phyloP scores from a whole-genome alignment of 1,140 invertebrate genomes.

The Orussus abietinus region DNA sequence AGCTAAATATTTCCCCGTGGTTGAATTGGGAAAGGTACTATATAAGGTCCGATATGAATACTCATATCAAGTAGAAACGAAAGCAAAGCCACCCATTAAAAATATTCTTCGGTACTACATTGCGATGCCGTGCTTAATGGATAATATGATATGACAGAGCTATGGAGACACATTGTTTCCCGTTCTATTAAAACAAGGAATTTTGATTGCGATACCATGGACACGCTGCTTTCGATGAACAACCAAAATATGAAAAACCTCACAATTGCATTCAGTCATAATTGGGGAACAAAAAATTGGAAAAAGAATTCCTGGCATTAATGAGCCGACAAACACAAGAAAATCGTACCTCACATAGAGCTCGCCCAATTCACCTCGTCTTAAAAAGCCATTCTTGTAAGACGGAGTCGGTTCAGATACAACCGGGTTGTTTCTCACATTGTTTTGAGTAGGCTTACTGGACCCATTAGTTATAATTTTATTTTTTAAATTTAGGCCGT shows the following conservation, averaged over 20 bases:
- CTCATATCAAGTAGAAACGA: conserved; percentile 1
- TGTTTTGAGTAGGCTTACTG: conserved; percentile 41
- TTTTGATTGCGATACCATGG: too few relatives aligned
- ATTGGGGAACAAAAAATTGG: too few relatives aligned
- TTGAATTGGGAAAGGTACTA: conserved; percentile 48
- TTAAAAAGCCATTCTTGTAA: conserved; percentile 51
- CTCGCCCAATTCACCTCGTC: conserved; percentile 52
- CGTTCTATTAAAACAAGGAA: too few relatives aligned
- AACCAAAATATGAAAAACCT: too few relatives aligned
- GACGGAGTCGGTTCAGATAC: conserved; percentile 40
- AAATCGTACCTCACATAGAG: conserved; percentile 54
- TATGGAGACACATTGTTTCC: too few relatives aligned
- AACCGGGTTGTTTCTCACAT: conserved; percentile 35
- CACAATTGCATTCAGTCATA: too few relatives aligned
- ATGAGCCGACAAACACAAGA: conserved; percentile 39
- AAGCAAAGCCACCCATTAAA: too few relatives aligned
- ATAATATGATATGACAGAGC: too few relatives aligned
- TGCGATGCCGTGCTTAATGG: too few relatives aligned
- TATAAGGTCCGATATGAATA: conserved; percentile 36
- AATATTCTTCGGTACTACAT: too few relatives aligned
- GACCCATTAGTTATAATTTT: conserved; percentile 47
- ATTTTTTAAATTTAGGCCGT: conserved; percentile 46
- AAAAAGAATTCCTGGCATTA: too few relatives aligned
- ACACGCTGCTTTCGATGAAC: too few relatives aligned
- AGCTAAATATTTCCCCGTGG: conserved; percentile 10